phyloP scores from a whole-genome alignment of 2,888 invertebrate genomes.

The Liodrosophila aerea region DNA sequence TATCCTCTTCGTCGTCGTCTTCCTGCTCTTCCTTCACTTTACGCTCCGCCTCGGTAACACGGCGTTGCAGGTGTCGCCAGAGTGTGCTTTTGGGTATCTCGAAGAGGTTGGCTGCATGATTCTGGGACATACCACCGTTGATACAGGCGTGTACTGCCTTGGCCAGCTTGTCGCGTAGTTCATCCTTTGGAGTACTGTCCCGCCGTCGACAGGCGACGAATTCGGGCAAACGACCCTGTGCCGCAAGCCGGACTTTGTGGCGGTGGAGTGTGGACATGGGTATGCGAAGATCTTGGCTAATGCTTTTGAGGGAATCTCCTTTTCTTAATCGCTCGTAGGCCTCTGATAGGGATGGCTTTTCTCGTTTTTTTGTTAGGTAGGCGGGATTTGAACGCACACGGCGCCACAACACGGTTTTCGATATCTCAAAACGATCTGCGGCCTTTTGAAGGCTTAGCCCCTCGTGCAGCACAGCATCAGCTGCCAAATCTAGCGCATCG shows the following conservation, averaged over 20 bases:
- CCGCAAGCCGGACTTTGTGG: conserved; percentile 80
- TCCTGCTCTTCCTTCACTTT: conserved; percentile 62
- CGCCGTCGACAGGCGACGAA: conserved; percentile 80
- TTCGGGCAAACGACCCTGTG: conserved; percentile 80
- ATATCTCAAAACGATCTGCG: conserved; percentile 80
- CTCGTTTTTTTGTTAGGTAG: conserved; percentile 79
- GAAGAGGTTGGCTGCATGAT: conserved; percentile 81
- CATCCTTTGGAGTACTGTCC: conserved; percentile 80
- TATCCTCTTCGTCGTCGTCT: conserved; percentile 59
- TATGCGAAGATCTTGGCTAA: conserved; percentile 81
- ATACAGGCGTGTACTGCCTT: conserved; percentile 81
- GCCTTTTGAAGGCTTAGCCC: conserved; percentile 81
- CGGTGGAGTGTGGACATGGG: conserved; percentile 82
- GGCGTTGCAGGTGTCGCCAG: conserved; percentile 81
- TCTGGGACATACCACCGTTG: conserved; percentile 81
- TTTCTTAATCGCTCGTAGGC: conserved; percentile 80
- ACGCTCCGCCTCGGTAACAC: conserved; percentile 54
- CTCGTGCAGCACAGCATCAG: conserved; percentile 79
- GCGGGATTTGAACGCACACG: conserved; percentile 80
- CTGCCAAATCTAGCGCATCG: conserved; percentile 78
- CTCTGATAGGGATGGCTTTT: conserved; percentile 78
- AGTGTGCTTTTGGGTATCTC: conserved; percentile 82
- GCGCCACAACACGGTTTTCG: conserved; percentile 82
- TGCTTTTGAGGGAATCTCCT: conserved; percentile 81
- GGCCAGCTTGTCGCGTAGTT: conserved; percentile 78